Base-by-base conservation (phyloP, 2,113 vertebrate species). In the Albula glossodonta region DNA sequence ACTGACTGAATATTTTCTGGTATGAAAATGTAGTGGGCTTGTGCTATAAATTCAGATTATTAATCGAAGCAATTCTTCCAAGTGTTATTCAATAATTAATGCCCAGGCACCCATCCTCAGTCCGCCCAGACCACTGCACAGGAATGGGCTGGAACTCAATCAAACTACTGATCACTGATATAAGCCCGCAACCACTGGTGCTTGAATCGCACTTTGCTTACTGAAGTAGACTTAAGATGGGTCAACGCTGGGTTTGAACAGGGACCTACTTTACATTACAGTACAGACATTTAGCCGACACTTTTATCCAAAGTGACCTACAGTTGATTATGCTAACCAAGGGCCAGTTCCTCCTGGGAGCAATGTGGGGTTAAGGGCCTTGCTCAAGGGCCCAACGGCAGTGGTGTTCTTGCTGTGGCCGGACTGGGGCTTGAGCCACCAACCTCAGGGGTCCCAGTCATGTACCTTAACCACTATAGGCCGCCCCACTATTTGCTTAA, bases 11-110 rank as follows among this genome's bases (percentile, higher is more conserved):
- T 80, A 78, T 91, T 90, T 90, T 89, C 90, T 91, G 92, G 93
- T 85, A 93, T 90, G 91, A 90, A 90, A 90, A 57, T 88, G 88
- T 90, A 90, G 84, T 88, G 88, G 90, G 90, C 93, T 91, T 90
- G 88, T 81, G 88, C 86, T 53, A 90, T 90, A 90, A 90, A 90
- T 93, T 91, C 9, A 84, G 86, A 83, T 89, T 88, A 89, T 91
- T 91, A 93, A 87, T 90, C 87, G 83, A 80, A 83, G 84, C 88
- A 87, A 82, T 88, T 90, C 89, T 74, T 80, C 89, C 89, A 85
- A 89, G 87, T 91, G 78, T 92, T 88, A 90, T 90, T 93, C 89
- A 91, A 92, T 93, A 91, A 93, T 92, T 91, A 92, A 92, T 89
- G 87, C 78, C 78, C 31, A 66, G 83, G 83, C 90, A 85, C 90